Evolutionary conservation across 2,888 invertebrate genomes (phyloP).

Genomic region (Ceramica pisi): DNA sequence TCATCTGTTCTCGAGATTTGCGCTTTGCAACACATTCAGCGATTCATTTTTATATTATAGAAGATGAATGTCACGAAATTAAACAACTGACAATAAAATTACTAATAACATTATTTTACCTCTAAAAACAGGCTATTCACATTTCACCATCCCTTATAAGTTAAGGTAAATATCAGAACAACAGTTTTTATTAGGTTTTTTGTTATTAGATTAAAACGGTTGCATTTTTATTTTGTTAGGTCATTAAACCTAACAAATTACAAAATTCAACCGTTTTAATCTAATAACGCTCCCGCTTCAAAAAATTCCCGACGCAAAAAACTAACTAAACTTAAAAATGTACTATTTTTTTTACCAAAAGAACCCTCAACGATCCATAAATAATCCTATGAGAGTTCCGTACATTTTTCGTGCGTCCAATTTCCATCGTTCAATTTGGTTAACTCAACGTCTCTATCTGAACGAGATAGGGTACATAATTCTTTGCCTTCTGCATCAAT

Average conservation of each 20-base stretch:
- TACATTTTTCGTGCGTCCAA: constrained; percentile 53
- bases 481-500: constrained; percentile 48
- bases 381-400: constrained; percentile 59
- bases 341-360: constrained; percentile 39
- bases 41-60: too few species aligned
- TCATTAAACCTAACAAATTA: too few species aligned
- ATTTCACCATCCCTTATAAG: not conserved
- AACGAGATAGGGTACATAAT: constrained; percentile 42
- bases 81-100: not conserved
- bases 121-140: not conserved
- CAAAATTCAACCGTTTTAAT: not conserved
- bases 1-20: too few species aligned
- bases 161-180: too few species aligned
- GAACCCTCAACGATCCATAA: constrained; percentile 50
- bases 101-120: not conserved
- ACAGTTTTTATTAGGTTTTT: too few species aligned
- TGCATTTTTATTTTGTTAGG: too few species aligned
- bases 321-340: constrained; percentile 32
- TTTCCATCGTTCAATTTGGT: constrained; percentile 43
- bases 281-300: not conserved
- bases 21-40: too few species aligned
- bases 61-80: too few species aligned
- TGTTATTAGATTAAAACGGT: too few species aligned
- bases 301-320: constrained; percentile 40
- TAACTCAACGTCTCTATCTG: constrained; percentile 38